These are phyloP conservation scores for Cervus canadensis DNA, from an alignment of 2,113 vertebrate species.

Conservation along the genomic window DNA sequence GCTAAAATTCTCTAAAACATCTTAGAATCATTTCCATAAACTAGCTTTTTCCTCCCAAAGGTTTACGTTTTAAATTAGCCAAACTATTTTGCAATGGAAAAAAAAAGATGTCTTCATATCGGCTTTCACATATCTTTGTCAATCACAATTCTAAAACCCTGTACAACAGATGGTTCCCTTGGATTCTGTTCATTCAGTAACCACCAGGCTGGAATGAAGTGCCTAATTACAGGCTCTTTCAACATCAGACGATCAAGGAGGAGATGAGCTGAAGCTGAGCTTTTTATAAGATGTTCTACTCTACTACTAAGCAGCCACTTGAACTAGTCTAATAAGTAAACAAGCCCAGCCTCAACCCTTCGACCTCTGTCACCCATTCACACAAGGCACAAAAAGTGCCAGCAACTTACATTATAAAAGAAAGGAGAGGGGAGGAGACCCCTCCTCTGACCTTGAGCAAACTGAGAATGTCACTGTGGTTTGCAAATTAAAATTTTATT, in stretches of 20 bases:
- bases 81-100: slow-evolving; percentile 2
- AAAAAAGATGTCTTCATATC: neutral
- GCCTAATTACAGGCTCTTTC: neutral
- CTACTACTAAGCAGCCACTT: neutral
- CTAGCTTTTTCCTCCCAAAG: neutral
- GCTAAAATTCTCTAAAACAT: neutral
- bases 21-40: slow-evolving; percentile 30
- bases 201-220: neutral
- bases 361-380: neutral
- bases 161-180: neutral
- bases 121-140: neutral
- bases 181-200: slow-evolving; percentile 11
- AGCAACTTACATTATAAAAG: neutral
- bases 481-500: neutral
- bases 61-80: slow-evolving; percentile 1
- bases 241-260: neutral
- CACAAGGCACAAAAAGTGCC: neutral
- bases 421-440: neutral
- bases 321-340: neutral
- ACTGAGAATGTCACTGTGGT: neutral
- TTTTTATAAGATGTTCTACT: neutral
- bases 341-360: neutral
- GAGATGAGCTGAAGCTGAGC: neutral
- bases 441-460: neutral
- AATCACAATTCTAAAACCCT: neutral